Evolutionary conservation across 1,140 invertebrate species (phyloP).

Genomic region (Sycophila sp.): DNA sequence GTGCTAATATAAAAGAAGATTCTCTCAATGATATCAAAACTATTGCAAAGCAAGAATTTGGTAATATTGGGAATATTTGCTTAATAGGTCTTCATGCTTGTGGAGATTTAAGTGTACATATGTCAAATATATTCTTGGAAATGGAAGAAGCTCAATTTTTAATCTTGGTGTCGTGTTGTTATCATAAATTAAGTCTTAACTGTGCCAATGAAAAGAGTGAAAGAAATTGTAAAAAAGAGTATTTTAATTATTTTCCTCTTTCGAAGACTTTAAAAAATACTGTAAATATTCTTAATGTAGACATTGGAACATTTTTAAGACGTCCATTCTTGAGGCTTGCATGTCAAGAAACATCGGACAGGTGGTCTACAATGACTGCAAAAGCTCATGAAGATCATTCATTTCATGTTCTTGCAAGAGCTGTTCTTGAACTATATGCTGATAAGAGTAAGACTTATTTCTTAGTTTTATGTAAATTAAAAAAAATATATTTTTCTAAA

Average conservation of each 20-base stretch:
- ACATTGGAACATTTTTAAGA: constrained; percentile 62
- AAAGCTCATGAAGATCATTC: constrained; percentile 64
- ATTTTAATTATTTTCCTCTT: constrained; percentile 74
- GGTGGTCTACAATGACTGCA: constrained; percentile 60
- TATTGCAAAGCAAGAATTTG: constrained; percentile 60
- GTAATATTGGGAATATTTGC: constrained; percentile 58
- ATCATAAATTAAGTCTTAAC: constrained; percentile 75
- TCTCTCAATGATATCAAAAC: constrained; percentile 64
- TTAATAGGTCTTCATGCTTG: constrained; percentile 84
- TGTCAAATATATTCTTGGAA: constrained; percentile 76
- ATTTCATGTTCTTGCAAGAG: constrained; percentile 71
- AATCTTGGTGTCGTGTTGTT: constrained; percentile 86
- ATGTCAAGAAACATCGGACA: constrained; percentile 66
- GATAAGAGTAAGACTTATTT: constrained; percentile 64
- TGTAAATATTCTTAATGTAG: constrained; percentile 51
- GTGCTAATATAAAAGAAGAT: constrained; percentile 67
- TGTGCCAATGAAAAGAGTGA: constrained; percentile 30
- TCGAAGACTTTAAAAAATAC: constrained; percentile 64
- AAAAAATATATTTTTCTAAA: not conserved
- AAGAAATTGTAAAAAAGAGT: constrained; percentile 44
- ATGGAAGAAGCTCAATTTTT: constrained; percentile 70
- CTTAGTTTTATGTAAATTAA: constrained; percentile 18
- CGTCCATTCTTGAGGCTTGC: constrained; percentile 76
- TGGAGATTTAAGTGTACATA: constrained; percentile 80
- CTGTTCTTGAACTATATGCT: constrained; percentile 70